These are phyloP conservation scores for Penelope pileata DNA, from an alignment of 2,113 vertebrate genomes.

Conservation along the genomic window DNA sequence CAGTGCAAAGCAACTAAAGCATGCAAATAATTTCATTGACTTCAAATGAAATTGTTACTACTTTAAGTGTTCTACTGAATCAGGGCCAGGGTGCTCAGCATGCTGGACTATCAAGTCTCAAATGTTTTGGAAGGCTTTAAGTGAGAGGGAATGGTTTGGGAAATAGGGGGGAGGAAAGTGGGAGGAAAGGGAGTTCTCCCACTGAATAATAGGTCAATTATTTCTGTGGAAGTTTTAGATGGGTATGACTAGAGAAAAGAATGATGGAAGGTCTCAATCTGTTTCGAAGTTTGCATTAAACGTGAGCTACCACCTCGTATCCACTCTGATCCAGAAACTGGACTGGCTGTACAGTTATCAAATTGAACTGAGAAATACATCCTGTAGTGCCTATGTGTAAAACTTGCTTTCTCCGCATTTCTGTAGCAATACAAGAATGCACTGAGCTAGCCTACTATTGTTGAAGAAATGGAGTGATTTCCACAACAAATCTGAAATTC, in stretches of 20 bases:
- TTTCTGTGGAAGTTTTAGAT: not conserved
- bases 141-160: constrained; percentile 33
- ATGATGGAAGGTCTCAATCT: not conserved
- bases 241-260: not conserved
- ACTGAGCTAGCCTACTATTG: not conserved
- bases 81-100: constrained; percentile 28
- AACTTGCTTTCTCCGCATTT: not conserved
- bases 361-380: not conserved
- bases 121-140: constrained; percentile 46
- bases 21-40: constrained; percentile 57
- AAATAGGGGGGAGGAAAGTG: constrained; percentile 31
- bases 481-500: too few species aligned
- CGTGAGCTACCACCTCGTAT: not conserved
- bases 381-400: not conserved
- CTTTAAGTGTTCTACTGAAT: constrained; percentile 45
- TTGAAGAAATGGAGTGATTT: not conserved
- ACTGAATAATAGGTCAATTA: constrained; percentile 6
- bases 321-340: not conserved
- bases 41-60: constrained; percentile 59
- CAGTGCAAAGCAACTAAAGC: constrained; percentile 51
- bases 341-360: not conserved
- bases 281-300: not conserved
- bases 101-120: constrained; percentile 36
- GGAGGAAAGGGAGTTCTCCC: not conserved
- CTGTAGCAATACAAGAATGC: not conserved